Percentiles rank a stretch among this genome's conserved stretches.
These are phyloP conservation scores for Athene cunicularia DNA, from an alignment of 2,113 vertebrate species.

Conservation along the genomic window DNA sequence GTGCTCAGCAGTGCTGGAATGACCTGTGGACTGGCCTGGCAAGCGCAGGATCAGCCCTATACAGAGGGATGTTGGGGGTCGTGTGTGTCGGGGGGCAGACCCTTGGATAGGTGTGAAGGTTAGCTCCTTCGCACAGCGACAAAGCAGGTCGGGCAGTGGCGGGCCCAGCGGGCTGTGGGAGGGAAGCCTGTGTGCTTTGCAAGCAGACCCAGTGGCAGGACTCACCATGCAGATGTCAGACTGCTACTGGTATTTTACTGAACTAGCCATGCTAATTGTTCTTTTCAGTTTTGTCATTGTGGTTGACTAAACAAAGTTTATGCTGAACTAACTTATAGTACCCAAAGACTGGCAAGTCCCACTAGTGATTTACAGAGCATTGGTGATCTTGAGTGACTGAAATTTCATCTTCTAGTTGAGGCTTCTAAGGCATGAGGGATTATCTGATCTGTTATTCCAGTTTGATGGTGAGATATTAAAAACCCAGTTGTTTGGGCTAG, in stretches of 20 bases:
- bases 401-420: neutral
- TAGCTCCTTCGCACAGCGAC: neutral
- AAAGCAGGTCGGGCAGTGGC: neutral
- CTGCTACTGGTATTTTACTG: neutral
- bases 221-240: rapidly evolving
- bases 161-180: neutral
- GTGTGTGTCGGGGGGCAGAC: neutral
- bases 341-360: neutral
- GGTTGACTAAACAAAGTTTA: neutral
- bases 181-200: neutral
- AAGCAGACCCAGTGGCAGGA: neutral
- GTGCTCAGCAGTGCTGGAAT: neutral
- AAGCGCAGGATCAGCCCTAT: neutral
- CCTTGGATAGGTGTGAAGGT: too few relatives aligned
- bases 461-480: neutral
- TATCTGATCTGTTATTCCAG: neutral
- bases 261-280: neutral
- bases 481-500: neutral
- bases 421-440: neutral
- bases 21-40: neutral
- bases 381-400: neutral
- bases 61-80: neutral
- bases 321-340: neutral
- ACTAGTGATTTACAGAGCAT: neutral
- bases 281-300: neutral